Base-by-base conservation (phyloP, 2,888 invertebrate species). In the Scaptomyza caliginosa region DNA sequence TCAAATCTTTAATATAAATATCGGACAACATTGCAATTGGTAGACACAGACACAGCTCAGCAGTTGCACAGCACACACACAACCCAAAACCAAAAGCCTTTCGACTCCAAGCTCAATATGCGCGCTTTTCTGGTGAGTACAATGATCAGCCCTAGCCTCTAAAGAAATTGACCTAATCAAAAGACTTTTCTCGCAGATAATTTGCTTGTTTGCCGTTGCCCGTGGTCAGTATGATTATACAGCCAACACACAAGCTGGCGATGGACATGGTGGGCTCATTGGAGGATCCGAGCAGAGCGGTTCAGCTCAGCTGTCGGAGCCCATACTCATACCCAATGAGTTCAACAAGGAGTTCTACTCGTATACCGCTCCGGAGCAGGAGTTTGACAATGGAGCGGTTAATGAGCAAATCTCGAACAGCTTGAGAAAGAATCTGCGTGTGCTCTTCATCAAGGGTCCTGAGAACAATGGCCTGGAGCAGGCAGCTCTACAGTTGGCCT, bases 401-500 rank as follows among this genome's bases (percentile, higher is more conserved):
- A 70, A 67, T n/a, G 80, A 86, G 11, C 82, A 84, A 46, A 56
- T 77, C 16, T 48, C 70, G 7, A 77, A 80, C 38, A 65, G 81
- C 0, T 21, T 89, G 30, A 86, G 86, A 54, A 86, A 74, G 38
- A 88, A 84, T 48, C 67, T 91, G 11, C 90, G 90, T 13, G 90
- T 91, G 4, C 67, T 91, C 10, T 91, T 91, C 75, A 91, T 91
- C 55, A 90, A 89, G 74, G 88, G 90, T 8, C 91, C 91, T 45
- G 90, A 90, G 74, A 89, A 89, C 30, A 72, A 72, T 2, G 89
- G 86, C 2, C 51, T 90, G 38, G 88, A 89, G 32, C 83, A 89
- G 45, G 88, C 89, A 11, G 90, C 88, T 2, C 66, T 90, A 0
- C 85, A 90, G 67, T 57, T 89, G 67, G 89, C 87, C 17, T 84